These are phyloP conservation scores for Bujurquina vittata DNA, from an alignment of 2,113 vertebrate genomes.

Conservation along the genomic window DNA sequence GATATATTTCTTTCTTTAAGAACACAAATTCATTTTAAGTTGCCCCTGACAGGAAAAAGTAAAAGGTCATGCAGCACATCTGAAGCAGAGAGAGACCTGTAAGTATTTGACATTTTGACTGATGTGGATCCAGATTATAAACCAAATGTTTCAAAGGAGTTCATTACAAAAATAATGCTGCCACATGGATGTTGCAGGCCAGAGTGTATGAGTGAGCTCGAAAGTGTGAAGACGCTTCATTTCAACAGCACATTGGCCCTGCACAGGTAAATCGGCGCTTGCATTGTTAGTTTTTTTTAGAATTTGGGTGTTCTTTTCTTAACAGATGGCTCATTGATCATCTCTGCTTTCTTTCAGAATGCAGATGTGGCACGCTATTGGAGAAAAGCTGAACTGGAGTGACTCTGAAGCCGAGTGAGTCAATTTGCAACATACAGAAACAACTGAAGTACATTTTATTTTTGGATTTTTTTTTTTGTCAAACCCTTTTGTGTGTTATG, in stretches of 20 bases:
- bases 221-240: constrained; percentile 66
- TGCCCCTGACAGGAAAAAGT: constrained; percentile 55
- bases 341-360: constrained; percentile 69
- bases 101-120: constrained; percentile 44
- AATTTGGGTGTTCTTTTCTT: neutral
- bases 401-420: constrained; percentile 74
- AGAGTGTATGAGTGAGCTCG: constrained; percentile 72
- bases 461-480: neutral
- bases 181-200: constrained; percentile 49
- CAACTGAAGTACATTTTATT: neutral
- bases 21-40: neutral
- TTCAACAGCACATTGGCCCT: constrained; percentile 78
- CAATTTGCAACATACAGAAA: neutral
- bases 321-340: neutral
- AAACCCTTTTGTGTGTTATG: neutral
- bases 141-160: neutral
- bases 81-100: constrained; percentile 74
- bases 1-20: neutral
- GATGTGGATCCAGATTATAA: neutral
- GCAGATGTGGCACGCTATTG: constrained; percentile 79
- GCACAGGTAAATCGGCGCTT: constrained; percentile 69
- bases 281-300: neutral
- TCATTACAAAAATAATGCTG: neutral
- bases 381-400: constrained; percentile 71
- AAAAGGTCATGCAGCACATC: constrained; percentile 61